Evolutionary conservation across 2,888 invertebrate genomes (phyloP).

Genomic region (Dasypolia templi): DNA sequence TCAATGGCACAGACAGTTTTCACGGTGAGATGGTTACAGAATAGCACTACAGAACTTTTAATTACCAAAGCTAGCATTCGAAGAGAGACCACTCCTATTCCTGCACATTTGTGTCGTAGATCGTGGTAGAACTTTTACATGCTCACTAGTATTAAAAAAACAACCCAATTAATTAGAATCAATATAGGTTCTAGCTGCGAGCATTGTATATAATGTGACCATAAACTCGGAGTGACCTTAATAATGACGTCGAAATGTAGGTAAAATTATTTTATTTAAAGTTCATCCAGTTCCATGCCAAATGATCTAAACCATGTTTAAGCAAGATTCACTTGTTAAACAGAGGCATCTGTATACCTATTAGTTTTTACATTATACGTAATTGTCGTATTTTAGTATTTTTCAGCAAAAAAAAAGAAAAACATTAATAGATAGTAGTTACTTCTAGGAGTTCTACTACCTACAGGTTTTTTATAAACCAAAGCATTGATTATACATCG

Average conservation of each 20-base stretch:
- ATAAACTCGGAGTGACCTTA: background rate
- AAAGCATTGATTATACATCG: constrained; percentile 28
- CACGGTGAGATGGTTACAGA: too few species aligned
- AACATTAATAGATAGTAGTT: too few species aligned
- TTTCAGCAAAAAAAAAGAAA: background rate
- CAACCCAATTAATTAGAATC: background rate
- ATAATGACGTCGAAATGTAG: background rate
- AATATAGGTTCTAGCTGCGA: background rate
- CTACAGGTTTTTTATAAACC: background rate
- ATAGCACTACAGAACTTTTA: too few species aligned
- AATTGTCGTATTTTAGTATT: background rate
- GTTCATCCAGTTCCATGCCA: background rate
- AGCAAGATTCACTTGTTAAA: background rate
- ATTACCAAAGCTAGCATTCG: background rate
- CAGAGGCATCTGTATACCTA: background rate
- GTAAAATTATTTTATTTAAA: constrained; percentile 15
- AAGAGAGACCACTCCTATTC: too few species aligned
- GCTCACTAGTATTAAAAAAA: background rate
- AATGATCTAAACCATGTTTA: background rate
- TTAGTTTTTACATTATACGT: background rate
- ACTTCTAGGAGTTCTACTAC: background rate
- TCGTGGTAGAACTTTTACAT: background rate
- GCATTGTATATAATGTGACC: background rate
- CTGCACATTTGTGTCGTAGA: background rate
- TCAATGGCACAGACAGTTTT: too few species aligned